Base-by-base conservation (phyloP, 2,888 invertebrate genomes). In the Synergus itoensis region DNA sequence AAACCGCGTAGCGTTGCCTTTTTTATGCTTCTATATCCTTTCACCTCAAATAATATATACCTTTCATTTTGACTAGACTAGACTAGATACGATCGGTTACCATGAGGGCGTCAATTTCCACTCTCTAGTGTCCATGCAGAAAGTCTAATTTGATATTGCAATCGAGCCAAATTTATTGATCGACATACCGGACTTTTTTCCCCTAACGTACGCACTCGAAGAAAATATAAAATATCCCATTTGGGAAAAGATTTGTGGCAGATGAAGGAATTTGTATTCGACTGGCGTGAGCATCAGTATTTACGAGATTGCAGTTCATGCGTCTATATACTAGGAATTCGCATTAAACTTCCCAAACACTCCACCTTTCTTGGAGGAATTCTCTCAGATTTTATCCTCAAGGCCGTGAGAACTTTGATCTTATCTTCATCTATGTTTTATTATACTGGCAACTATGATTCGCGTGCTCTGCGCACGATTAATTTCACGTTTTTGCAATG, bases 211-310 rank as follows among this genome's bases (percentile, higher is more conserved):
- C 60, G 60, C 12, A 12, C 60, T 21, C 60, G 18, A 67, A 45
- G 4, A 67, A 67, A 21, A n/a, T 28, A 40, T 28, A 36, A n/a
- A 48, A n/a, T 67, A 43, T 18, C 14, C 12, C 43, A 3, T 14
- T 67, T 45, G 18, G 45, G 21, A 67, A 21, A 21, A 67, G 43
- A 67, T 64, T 64, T 64, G 63, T 64, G 28, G 11, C 5, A 45
- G 43, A 21, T 67, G 45, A 45, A 45, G 45, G 45, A 67, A 67
- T 67, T 67, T 45, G 28, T 67, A 45, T 67, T 67, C 67, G 45
- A 21, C 45, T 43, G 9, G 45, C 21, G 28, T 18, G 43, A 67
- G 43, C 45, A 4, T 18, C 45, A 45, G 43, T 67, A 21, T 67
- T 64, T 18, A 65, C 18, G 18, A 40, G 40, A 64, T 64, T 43